A percentile compares a stretch with the other conserved stretches of the same genome.
Evolutionary conservation across 1,140 invertebrate species (phyloP).

Genomic region (Hycleus cichorii): DNA sequence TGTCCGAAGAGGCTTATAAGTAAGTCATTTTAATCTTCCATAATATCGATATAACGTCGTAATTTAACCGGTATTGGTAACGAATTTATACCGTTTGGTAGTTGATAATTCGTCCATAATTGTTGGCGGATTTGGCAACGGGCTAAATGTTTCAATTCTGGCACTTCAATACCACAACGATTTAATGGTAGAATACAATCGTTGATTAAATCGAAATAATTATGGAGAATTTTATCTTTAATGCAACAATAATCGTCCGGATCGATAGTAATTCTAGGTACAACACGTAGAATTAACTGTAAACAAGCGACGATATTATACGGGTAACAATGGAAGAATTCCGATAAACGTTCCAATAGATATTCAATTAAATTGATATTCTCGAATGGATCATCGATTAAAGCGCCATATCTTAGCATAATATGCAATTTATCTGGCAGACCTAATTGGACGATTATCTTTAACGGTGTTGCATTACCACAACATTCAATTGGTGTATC

Average conservation of each 20-base stretch:
- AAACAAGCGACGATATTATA: constrained; percentile 59
- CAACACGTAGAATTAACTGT: constrained; percentile 55
- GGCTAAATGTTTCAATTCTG: constrained; percentile 55
- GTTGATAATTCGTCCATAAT: constrained; percentile 57
- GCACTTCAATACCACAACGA: constrained; percentile 52
- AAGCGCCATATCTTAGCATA: constrained; percentile 62
- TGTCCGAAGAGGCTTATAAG: constrained; percentile 90
- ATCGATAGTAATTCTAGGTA: constrained; percentile 43
- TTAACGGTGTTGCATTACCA: constrained; percentile 56
- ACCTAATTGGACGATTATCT: constrained; percentile 62
- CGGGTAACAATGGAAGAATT: constrained; percentile 55
- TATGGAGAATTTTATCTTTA: constrained; percentile 47
- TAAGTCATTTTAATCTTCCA: constrained; percentile 56
- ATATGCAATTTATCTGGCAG: constrained; percentile 64
- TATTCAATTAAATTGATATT: constrained; percentile 47
- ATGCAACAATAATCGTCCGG: constrained; percentile 37
- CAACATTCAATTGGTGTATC: constrained; percentile 74
- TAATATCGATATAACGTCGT: constrained; percentile 64
- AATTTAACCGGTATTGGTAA: constrained; percentile 57
- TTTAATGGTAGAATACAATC: constrained; percentile 54
- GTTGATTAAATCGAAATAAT: constrained; percentile 54
- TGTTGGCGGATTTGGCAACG: constrained; percentile 58
- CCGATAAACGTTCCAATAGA: constrained; percentile 56
- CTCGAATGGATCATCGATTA: constrained; percentile 44
- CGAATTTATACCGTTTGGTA: constrained; percentile 62